Evolutionary conservation across 2,888 invertebrate species (phyloP), one percentile per base, ranked within the genome.

Genomic region (Chloromyia formosa): DNA sequence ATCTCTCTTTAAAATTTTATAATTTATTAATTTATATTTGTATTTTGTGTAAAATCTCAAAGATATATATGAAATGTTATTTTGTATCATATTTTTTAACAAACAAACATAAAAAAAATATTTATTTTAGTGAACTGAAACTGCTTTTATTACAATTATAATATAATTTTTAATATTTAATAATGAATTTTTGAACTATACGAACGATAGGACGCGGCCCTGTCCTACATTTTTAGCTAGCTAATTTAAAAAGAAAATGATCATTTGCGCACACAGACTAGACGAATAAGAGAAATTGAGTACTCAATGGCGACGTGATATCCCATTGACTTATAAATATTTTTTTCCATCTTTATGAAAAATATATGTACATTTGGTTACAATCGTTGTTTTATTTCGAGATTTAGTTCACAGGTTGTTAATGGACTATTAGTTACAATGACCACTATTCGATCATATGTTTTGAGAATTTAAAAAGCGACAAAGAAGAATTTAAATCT

Each of bases 51-150:
- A 56, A 40, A 56, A 35, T 35, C 14, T 14, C 62, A 64, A 64
- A 64, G 62, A 64, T 64, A 64, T 64, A 64, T 20, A 56, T 56
- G 45, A 45, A 14, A 23, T 20, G 12, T 64, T 66, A 66, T 66
- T 66, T 66, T 66, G 35, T 45, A 71, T 71, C 49, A 71, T 71
- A 16, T 71, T 71, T 71, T 64, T 42, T 35, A 35, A 35, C 27
- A 35, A 35, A 35, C 27, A 35, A 35, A 35, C 27, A 2, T 4
- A 35, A 35, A 35, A 35, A 35, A 7, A 35, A 35, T 35, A 35
- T 35, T 71, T 56, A 58, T 56, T 71, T 71, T 71, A 71, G n/a
- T 71, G 56, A 71, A 69, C 68, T 71, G 71, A 71, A 54, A 71
- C 71, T 71, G 71, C 71, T 71, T 71, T 71, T 71, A 66, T 23